phyloP scores from a whole-genome alignment of 2,113 vertebrate species.

The Leuciscus idus region DNA sequence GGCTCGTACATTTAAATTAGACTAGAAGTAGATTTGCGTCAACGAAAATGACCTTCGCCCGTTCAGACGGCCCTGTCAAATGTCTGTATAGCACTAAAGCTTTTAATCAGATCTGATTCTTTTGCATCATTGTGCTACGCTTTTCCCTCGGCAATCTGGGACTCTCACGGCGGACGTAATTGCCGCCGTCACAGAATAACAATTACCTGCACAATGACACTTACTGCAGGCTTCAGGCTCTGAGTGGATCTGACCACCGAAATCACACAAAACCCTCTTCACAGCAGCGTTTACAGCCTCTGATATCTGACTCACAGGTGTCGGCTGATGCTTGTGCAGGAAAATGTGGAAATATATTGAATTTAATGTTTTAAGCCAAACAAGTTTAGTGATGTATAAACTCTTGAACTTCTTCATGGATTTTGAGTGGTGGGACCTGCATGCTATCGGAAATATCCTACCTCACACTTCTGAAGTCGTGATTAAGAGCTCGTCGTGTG shows the following conservation, averaged over 20 bases:
- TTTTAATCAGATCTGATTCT: not conserved
- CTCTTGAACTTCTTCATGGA: not conserved
- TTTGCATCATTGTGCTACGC: not conserved
- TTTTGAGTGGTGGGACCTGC: not conserved
- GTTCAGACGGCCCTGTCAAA: not conserved
- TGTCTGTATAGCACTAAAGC: not conserved
- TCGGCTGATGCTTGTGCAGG: not conserved
- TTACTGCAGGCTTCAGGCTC: not conserved
- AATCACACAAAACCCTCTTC: not conserved
- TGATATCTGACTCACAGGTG: not conserved
- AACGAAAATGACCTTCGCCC: not conserved
- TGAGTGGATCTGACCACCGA: conserved; percentile 1
- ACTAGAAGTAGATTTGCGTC: not conserved
- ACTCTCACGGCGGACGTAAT: not conserved
- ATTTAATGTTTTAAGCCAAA: not conserved
- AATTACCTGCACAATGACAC: conserved; percentile 8
- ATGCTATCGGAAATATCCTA: too few relatives aligned
- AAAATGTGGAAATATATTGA: not conserved
- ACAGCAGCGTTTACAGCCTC: not conserved
- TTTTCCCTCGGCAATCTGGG: not conserved
- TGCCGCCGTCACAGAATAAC: not conserved
- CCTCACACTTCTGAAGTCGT: too few relatives aligned
- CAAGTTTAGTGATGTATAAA: not conserved
- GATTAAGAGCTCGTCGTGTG: too few relatives aligned
- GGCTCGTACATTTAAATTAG: not conserved